Evolutionary conservation across 2,797 vertebrate genomes (phyloP), one percentile per base, ranked within the genome.

Genomic region (Hirundo rustica): DNA sequence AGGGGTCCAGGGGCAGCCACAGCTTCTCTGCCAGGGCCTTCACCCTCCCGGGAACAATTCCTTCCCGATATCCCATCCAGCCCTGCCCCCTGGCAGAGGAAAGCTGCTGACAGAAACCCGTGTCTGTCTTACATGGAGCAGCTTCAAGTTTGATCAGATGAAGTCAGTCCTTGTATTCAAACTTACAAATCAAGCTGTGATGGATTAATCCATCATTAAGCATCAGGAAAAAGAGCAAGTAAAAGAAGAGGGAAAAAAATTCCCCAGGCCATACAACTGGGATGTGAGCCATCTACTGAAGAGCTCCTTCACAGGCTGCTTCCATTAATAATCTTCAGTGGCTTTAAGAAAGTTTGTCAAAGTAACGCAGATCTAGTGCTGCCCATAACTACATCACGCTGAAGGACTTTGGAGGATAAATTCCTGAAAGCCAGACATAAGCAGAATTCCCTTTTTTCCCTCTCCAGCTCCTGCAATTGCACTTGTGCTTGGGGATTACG

Each of bases 361-460:
- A 95, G 62, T 25, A 72, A 92, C 55, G 89, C 83, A 94, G 93
- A 89, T 89, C 88, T 62, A 83, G 68, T 42, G 18, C 89, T 77
- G 92, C 72, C 62, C 67, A 40, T 23, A 88, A 80, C 91, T 72
- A 1, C 32, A 75, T 19, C 72, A 29, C 3, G 4, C 66, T 89
- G 75, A 93, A 96, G 91, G 82, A 85, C 81, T 94, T 78, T 23
- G 48, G 71, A 91, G 88, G 79, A 42, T 64, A 84, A 94, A 91
- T 54, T 93, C 79, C 73, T n/a, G 55, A 91, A 92, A 89, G 89
- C 48, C 83, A 92, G 51, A 23, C n/a, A 14, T 12, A 45, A 88
- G 76, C 2, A 89, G 79, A 91, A 71, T 27, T 92, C 79, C 79
- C 79, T 86, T 93, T 92, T n/a, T 79, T 34, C 60, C 50, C 66